These are phyloP conservation scores for Barbus barbus DNA, from an alignment of 2,113 vertebrate species.

Conservation along the genomic window DNA sequence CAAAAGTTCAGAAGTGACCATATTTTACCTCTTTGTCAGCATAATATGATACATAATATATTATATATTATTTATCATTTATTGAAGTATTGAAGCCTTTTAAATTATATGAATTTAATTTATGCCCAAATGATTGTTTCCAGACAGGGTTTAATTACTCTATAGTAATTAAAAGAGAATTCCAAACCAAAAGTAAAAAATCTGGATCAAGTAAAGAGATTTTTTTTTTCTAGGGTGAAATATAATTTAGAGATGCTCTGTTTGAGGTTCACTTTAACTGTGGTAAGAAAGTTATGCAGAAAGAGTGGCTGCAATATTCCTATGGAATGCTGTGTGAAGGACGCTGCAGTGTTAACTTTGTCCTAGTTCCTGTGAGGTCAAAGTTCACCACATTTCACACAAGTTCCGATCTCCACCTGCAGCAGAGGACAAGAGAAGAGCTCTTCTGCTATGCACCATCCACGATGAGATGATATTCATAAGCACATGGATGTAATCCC, in stretches of 20 bases:
- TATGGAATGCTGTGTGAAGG: neutral
- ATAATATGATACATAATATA: too few species aligned
- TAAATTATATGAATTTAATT: neutral
- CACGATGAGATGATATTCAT: constrained; percentile 42
- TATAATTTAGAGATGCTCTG: neutral
- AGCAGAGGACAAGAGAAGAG: constrained; percentile 40
- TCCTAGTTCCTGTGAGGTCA: constrained; percentile 18
- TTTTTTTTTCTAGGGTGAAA: neutral
- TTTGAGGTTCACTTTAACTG: neutral
- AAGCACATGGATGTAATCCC: constrained; percentile 44
- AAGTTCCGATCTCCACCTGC: neutral
- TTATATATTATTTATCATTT: too few species aligned
- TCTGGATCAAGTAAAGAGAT: neutral
- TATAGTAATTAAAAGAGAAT: neutral
- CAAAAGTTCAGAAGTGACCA: too few species aligned
- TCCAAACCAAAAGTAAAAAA: neutral
- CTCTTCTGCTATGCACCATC: constrained; percentile 48
- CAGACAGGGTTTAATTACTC: too few species aligned
- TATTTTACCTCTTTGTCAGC: too few species aligned
- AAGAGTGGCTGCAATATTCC: neutral
- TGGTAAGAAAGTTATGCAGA: neutral
- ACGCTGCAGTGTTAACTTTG: constrained; percentile 7
- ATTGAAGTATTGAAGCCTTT: neutral
- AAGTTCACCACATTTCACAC: neutral
- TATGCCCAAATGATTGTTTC: neutral